Conservation (phyloP, 2,888 invertebrate species). For the Callimorpha dominula region DNA sequence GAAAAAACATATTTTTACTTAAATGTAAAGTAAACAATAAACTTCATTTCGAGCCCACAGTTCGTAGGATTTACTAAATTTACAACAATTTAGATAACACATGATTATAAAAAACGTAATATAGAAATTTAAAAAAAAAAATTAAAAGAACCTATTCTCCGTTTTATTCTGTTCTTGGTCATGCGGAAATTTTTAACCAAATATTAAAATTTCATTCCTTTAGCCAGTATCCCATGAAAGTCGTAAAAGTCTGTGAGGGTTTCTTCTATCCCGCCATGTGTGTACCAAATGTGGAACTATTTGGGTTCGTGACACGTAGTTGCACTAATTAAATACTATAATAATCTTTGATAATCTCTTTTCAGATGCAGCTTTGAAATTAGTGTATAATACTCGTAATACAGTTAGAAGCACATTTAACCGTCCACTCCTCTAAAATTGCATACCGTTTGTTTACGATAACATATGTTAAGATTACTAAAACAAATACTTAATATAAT, state of each 20-base stretch:
- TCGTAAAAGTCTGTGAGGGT: conserved; percentile 4
- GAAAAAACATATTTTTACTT: neutral
- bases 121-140: too few species aligned
- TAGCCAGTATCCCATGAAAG: conserved; percentile 13
- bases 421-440: too few species aligned
- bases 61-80: neutral
- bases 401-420: too few species aligned
- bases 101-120: too few species aligned
- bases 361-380: too few species aligned
- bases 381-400: too few species aligned
- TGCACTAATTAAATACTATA: neutral
- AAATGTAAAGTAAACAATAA: neutral
- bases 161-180: neutral
- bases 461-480: too few species aligned
- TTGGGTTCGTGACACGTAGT: neutral
- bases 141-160: neutral
- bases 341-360: neutral
- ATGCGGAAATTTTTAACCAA: neutral
- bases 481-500: too few species aligned
- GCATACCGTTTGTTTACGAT: too few species aligned
- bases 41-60: neutral
- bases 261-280: conserved; percentile 1
- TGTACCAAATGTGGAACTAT: conserved; percentile 13
- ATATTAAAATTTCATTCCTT: neutral
- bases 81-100: too few species aligned